Conservation (phyloP, 2,113 vertebrate species). For the Falco punctatus region DNA sequence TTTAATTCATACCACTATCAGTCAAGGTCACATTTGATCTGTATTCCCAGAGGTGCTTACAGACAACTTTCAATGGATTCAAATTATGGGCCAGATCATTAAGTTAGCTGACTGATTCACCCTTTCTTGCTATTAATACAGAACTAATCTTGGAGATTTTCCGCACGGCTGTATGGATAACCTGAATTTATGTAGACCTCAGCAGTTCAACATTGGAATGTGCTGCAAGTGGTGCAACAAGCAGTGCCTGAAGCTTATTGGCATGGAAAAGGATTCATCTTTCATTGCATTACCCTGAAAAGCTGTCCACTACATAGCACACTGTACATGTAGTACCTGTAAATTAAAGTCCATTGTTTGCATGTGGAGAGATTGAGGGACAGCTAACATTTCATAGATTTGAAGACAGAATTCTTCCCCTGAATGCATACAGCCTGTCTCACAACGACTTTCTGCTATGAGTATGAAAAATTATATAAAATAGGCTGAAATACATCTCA, state of each 20-base stretch:
- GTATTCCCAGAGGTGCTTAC: constrained; percentile 61
- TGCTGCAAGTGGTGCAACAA: constrained; percentile 50
- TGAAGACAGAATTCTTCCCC: constrained; percentile 12
- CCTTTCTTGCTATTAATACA: constrained; percentile 72
- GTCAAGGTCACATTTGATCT: constrained; percentile 73
- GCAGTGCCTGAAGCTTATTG: constrained; percentile 60
- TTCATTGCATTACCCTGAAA: constrained; percentile 65
- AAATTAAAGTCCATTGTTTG: constrained; percentile 65
- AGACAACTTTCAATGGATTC: constrained; percentile 66
- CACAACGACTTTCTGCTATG: not conserved
- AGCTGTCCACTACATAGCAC: constrained; percentile 39
- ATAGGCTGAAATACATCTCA: not conserved
- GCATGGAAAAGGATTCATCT: constrained; percentile 48
- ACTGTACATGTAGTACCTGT: constrained; percentile 21
- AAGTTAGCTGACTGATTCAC: constrained; percentile 64
- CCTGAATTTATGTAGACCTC: constrained; percentile 72
- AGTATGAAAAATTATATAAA: not conserved
- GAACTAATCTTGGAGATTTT: constrained; percentile 75
- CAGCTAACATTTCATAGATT: constrained; percentile 23
- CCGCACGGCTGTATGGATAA: constrained; percentile 65
- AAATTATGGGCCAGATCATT: constrained; percentile 76
- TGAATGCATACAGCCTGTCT: not conserved
- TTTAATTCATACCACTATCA: constrained; percentile 48
- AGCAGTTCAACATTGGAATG: constrained; percentile 68
- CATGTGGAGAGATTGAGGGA: constrained; percentile 3